Percentiles rank a stretch among this genome's conserved stretches.
Evolutionary conservation across 2,113 vertebrate genomes (phyloP).

Genomic region (Lampris incognitus): DNA sequence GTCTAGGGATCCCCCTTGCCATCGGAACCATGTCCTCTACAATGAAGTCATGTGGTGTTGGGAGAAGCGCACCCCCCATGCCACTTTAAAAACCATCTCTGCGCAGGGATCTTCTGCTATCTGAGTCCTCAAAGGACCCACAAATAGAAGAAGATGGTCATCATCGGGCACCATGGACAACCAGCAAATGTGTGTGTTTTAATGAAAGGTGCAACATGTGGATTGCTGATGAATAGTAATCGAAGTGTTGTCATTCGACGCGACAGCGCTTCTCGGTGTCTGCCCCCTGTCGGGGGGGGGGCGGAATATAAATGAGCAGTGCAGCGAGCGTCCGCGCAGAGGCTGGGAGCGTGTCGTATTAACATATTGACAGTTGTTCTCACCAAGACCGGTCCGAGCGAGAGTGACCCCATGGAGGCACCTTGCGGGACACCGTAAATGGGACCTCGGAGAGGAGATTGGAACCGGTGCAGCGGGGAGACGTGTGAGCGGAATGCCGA

Average conservation of each 20-base stretch:
- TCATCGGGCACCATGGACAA: no score
- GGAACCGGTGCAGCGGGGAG: constrained; percentile 73
- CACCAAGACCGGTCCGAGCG: constrained; percentile 66
- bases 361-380: constrained; percentile 82
- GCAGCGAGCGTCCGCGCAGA: constrained; percentile 42
- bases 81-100: no score
- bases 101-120: no score
- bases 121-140: no score
- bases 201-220: constrained; percentile 2
- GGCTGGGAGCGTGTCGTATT: constrained; percentile 71
- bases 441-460: constrained; percentile 77
- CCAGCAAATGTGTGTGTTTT: no score
- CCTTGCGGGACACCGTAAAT: constrained; percentile 79
- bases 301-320: constrained; percentile 16
- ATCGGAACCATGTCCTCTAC: no score
- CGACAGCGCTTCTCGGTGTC: background rate
- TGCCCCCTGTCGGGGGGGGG: background rate
- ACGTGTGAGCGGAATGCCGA: constrained; percentile 78
- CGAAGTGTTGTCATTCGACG: constrained; percentile 6
- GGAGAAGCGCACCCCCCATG: no score
- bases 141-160: no score
- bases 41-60: no score
- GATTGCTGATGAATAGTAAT: background rate
- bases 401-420: constrained; percentile 78
- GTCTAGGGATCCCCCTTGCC: no score